phyloP scores from a whole-genome alignment of 1,140 invertebrate genomes.

The Acromyrmex heyeri region DNA sequence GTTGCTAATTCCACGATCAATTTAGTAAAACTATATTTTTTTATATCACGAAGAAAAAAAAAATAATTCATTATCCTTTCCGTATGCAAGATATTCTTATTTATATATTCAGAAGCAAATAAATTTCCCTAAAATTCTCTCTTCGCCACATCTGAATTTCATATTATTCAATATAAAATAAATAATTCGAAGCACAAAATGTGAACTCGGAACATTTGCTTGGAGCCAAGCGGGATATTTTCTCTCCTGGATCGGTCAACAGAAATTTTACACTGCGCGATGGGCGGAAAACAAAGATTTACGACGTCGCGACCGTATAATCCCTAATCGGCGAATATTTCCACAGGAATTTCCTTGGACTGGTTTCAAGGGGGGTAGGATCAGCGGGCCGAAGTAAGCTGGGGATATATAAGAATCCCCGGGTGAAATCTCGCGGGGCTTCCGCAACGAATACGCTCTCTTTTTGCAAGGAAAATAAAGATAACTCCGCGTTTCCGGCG shows the following conservation, averaged over 20 bases:
- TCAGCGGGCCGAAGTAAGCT: slow-evolving; percentile 2
- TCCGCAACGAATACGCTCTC: not conserved
- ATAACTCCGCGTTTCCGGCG: slow-evolving; percentile 58
- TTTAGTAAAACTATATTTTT: not conserved
- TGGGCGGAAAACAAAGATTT: slow-evolving; percentile 16
- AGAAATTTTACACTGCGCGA: slow-evolving; percentile 2
- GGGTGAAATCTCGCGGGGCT: slow-evolving; percentile 38
- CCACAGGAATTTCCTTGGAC: slow-evolving; percentile 8
- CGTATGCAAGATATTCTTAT: not conserved
- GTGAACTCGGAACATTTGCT: not conserved
- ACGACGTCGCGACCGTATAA: slow-evolving; percentile 14
- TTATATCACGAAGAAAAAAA: not conserved
- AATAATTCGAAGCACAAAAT: not conserved
- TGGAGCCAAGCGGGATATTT: not conserved
- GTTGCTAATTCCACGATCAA: not conserved
- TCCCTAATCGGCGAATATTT: slow-evolving; percentile 53
- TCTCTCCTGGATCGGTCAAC: not conserved
- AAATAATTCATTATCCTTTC: slow-evolving; percentile 10
- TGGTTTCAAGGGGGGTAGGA: slow-evolving; percentile 13
- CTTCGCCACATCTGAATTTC: not conserved
- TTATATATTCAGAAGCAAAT: not conserved
- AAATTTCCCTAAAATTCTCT: not conserved
- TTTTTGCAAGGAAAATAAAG: slow-evolving; percentile 28
- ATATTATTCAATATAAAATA: not conserved
- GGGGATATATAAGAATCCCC: slow-evolving; percentile 18